Conservation (phyloP, 2,888 invertebrate genomes). For the Fragum whitleyi region DNA sequence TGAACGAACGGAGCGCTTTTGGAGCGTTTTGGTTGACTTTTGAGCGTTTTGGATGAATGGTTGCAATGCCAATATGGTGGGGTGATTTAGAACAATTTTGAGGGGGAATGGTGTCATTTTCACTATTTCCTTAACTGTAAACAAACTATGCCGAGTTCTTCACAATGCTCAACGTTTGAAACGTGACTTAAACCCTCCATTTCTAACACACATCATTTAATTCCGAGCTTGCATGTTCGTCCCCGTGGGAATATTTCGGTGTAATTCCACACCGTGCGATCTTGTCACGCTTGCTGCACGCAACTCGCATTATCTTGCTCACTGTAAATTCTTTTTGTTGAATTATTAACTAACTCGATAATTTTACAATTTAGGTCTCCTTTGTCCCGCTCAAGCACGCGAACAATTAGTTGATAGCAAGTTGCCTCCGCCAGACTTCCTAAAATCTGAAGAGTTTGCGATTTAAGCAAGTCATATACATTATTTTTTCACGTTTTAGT, state of each 20-base stretch:
- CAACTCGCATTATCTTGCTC: background rate
- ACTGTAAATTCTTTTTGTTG: slow-evolving; percentile 18
- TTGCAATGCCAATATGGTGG: no score
- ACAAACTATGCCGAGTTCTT: no score
- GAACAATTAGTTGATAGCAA: background rate
- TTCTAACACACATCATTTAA: background rate
- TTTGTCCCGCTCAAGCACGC: background rate
- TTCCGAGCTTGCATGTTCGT: background rate
- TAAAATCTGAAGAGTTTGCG: no score
- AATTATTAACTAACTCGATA: slow-evolving; percentile 17
- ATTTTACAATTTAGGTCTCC: background rate
- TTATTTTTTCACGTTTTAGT: no score
- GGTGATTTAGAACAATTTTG: no score
- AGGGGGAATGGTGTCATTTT: no score
- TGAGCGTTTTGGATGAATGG: no score
- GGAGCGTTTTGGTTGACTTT: no score
- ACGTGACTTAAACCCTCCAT: background rate
- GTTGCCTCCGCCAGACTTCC: no score
- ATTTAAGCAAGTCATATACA: no score
- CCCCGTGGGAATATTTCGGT: background rate
- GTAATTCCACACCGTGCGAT: slow-evolving; percentile 2
- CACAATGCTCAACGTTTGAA: background rate
- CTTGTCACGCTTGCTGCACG: background rate
- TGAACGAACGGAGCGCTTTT: no score
- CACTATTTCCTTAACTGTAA: no score